These are phyloP conservation scores for Antennarius striatus DNA, from an alignment of 2,113 vertebrate genomes.

Conservation along the genomic window DNA sequence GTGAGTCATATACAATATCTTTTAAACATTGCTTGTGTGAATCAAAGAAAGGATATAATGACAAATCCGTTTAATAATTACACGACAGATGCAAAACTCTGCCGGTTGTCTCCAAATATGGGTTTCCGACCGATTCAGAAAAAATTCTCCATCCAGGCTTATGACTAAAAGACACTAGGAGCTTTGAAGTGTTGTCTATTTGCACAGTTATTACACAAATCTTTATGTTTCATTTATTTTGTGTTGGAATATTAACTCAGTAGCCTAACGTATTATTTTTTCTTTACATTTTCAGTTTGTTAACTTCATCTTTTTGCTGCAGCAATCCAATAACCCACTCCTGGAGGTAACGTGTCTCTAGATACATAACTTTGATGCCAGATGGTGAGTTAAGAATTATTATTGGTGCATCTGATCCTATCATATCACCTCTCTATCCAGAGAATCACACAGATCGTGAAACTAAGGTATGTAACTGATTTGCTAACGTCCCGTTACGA, in stretches of 20 bases:
- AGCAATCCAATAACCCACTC: background rate
- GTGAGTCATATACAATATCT: conserved; percentile 4
- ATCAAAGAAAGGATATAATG: conserved; percentile 42
- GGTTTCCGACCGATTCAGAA: conserved; percentile 29
- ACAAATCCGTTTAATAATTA: conserved; percentile 59
- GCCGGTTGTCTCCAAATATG: conserved; percentile 49
- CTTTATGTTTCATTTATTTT: background rate
- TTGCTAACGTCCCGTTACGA: conserved; percentile 40
- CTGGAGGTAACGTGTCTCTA: background rate
- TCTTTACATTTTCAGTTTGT: too few species aligned
- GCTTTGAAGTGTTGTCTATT: background rate
- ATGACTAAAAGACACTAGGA: background rate
- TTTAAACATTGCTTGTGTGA: conserved; percentile 16
- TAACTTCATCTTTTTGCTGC: background rate
- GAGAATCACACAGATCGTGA: conserved; percentile 3
- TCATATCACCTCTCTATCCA: background rate
- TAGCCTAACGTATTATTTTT: too few species aligned
- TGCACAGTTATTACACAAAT: background rate
- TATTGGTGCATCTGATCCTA: too few species aligned
- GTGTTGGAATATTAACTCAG: too few species aligned
- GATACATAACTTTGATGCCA: too few species aligned
- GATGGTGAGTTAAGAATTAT: too few species aligned
- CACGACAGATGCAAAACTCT: conserved; percentile 22
- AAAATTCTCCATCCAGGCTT: background rate
- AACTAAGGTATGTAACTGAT: conserved; percentile 59